phyloP scores from a whole-genome alignment of 2,113 vertebrate species.

The Poeciliopsis retropinna region DNA sequence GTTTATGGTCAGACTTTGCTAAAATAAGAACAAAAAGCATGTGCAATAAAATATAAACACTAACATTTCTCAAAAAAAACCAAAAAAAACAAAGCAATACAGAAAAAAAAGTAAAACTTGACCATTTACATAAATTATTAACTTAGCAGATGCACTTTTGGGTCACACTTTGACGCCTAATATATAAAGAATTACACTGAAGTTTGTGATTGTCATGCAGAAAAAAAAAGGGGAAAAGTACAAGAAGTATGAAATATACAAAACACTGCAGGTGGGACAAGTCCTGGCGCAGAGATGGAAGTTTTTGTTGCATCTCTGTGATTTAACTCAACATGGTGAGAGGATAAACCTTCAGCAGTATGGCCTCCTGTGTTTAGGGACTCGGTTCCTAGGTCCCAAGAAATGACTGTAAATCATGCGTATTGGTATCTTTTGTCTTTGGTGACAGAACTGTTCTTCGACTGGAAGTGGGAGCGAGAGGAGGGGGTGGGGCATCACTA shows the following conservation, averaged over 20 bases:
- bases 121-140: background rate
- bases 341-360: conserved; percentile 4
- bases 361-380: conserved; percentile 23
- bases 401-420: conserved; percentile 62
- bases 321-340: background rate
- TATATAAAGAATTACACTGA: background rate
- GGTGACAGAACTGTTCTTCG: conserved; percentile 72
- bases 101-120: background rate
- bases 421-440: conserved; percentile 61
- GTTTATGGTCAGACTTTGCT: too few species aligned
- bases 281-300: too few species aligned
- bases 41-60: too few species aligned
- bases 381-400: conserved; percentile 45
- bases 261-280: too few species aligned
- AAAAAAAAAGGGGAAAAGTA: background rate
- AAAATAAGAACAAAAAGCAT: too few species aligned
- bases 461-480: conserved; percentile 10
- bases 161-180: background rate
- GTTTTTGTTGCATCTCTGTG: too few species aligned
- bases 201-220: too few species aligned
- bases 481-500: conserved; percentile 48
- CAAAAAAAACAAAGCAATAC: too few species aligned
- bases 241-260: background rate
- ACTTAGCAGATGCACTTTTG: background rate
- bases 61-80: too few species aligned